Conservation (phyloP, 2,888 invertebrate genomes). For the Amiota minor region DNA sequence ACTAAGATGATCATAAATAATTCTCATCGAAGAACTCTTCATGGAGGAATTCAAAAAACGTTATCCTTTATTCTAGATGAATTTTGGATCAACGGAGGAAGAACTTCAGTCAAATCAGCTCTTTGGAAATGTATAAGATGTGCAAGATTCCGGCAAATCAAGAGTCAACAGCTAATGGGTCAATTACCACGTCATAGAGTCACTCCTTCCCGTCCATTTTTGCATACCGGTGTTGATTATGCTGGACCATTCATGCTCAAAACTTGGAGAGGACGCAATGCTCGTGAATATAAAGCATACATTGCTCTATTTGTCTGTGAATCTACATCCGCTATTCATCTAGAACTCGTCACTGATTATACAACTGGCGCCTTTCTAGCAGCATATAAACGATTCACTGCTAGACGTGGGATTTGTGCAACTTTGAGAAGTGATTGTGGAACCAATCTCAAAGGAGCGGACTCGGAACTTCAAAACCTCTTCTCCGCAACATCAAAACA, state of each 20-base stretch:
- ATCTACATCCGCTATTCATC: no score
- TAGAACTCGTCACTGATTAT: no score
- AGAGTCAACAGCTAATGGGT: background rate
- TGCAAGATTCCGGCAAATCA: background rate
- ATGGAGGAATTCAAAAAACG: no score
- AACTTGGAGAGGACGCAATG: background rate
- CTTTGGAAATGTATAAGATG: background rate
- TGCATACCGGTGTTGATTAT: background rate
- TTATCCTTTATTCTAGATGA: no score
- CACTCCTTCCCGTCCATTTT: background rate
- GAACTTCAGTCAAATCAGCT: constrained; percentile 1
- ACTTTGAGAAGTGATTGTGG: constrained; percentile 25
- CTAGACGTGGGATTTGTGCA: no score
- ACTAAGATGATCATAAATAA: no score
- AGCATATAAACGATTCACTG: no score
- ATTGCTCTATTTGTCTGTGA: background rate
- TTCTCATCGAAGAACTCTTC: no score
- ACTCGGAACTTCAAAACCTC: background rate
- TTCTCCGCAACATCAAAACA: constrained; percentile 1
- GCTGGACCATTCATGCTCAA: background rate
- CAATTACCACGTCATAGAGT: background rate
- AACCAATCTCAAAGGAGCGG: constrained; percentile 2
- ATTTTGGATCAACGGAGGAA: no score
- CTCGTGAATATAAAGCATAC: background rate
- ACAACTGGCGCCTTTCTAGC: no score